Evolutionary conservation across 2,113 vertebrate genomes (phyloP), one percentile per base, ranked within the genome.

Genomic region (Tragelaphus buxtoni): DNA sequence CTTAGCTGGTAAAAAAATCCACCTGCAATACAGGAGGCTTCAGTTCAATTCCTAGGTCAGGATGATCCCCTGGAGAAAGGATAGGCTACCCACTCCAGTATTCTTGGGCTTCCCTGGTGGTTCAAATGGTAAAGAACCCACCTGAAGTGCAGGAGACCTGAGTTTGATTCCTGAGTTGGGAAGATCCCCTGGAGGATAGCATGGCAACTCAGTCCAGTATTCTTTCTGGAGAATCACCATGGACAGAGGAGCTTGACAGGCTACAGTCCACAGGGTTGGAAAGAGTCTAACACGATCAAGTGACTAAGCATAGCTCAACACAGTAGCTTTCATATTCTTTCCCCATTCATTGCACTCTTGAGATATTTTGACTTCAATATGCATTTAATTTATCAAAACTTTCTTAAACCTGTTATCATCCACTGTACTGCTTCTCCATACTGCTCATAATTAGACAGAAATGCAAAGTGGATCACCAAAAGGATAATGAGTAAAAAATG

Each of bases 271-370:
- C 39, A n/a, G 18, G 65, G 18, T 6, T 69, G 65, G n/a, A 22
- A 39, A 39, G 65, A 69, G 18, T 22, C 0, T 0, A 39, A 69
- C n/a, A 22, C 2, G 0, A 39, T 18, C n/a, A 11, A 39, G 18
- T 69, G 65, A 69, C n/a, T 39, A 11, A 69, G 18, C 65, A 6
- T 18, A 69, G n/a, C n/a, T 69, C 65, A 69, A 18, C 18, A 69
- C 65, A 92, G 39, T 69, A 53, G 4, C 0, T 91, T 91, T 39
- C 22, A 1, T 2, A 28, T 35, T 24, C 18, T 49, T 13, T 2
- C 8, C 0, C 0, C 20, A 1, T 4, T n/a, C 18, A 61, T 9
- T 80, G 13, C 1, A 61, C 2, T 53, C 26, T 9, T 91, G 74
- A 58, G 8, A 10, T 53, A 77, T 56, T 95, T 2, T 35, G 6